Evolutionary conservation across 2,888 invertebrate species (phyloP).

Genomic region (Zele albiditarsus): DNA sequence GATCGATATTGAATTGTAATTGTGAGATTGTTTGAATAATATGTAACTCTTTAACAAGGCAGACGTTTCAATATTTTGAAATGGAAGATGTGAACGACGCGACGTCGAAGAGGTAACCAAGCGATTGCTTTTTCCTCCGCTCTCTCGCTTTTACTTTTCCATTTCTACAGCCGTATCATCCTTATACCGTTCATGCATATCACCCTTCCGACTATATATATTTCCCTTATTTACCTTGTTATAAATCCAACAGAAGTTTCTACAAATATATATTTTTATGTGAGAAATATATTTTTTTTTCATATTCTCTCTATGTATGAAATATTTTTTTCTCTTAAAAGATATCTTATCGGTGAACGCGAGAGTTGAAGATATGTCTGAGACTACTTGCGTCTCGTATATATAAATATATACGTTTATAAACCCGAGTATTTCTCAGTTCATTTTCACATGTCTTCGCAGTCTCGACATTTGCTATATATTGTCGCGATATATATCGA

Average conservation of each 20-base stretch:
- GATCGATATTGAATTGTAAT: not conserved
- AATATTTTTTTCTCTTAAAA: constrained; percentile 45
- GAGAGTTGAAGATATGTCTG: constrained; percentile 40
- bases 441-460: not conserved
- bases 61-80: constrained; percentile 11
- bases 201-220: not conserved
- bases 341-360: constrained; percentile 40
- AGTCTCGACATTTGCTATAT: constrained; percentile 38
- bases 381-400: constrained; percentile 16
- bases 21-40: not conserved
- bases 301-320: constrained; percentile 36
- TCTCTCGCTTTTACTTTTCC: not conserved
- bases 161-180: not conserved
- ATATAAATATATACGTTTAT: constrained; percentile 25
- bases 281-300: constrained; percentile 2
- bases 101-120: constrained; percentile 4
- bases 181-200: not conserved
- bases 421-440: constrained; percentile 30
- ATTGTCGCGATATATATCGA: constrained; percentile 58
- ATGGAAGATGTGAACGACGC: not conserved
- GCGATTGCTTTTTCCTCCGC: not conserved
- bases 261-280: constrained; percentile 15
- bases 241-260: constrained; percentile 6
- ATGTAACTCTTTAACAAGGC: not conserved
- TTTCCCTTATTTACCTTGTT: constrained; percentile 17